These are phyloP conservation scores for Spilosoma lubricipeda DNA, from an alignment of 2,888 invertebrate genomes.

Conservation along the genomic window DNA sequence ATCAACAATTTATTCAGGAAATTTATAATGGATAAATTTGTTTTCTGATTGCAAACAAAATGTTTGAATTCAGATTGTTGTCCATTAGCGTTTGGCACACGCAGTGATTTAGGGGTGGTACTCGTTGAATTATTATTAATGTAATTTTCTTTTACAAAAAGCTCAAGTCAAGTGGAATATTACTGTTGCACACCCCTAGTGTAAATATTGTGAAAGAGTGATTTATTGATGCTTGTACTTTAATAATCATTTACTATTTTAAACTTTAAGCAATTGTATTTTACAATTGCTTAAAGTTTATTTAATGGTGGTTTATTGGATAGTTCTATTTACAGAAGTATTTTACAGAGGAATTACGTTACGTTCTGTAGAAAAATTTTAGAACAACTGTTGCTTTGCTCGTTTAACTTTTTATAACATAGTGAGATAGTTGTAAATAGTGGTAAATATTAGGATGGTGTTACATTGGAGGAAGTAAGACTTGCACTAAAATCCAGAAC, in stretches of 20 bases:
- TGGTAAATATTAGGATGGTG: too few relatives aligned
- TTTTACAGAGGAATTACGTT: too few relatives aligned
- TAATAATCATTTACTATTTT: neutral
- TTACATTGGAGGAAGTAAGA: too few relatives aligned
- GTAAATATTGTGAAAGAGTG: conserved; percentile 19
- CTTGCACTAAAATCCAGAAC: too few relatives aligned
- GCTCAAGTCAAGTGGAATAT: conserved; percentile 57
- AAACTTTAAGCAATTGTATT: too few relatives aligned
- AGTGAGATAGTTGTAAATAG: too few relatives aligned
- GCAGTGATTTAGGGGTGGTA: conserved; percentile 70
- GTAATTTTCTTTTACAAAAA: conserved; percentile 57
- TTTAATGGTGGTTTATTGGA: neutral
- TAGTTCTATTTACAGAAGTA: too few relatives aligned
- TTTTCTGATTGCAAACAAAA: conserved; percentile 70
- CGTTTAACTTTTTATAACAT: too few relatives aligned
- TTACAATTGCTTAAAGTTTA: neutral
- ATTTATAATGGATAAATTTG: conserved; percentile 38
- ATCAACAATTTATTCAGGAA: conserved; percentile 31
- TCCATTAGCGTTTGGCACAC: conserved; percentile 70
- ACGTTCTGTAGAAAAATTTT: too few relatives aligned
- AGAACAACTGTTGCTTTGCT: too few relatives aligned
- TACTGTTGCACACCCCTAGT: conserved; percentile 48
- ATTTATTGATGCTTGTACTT: conserved; percentile 22
- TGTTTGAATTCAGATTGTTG: conserved; percentile 63
- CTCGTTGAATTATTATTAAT: conserved; percentile 63